Evolutionary conservation across 2,113 vertebrate species (phyloP), one percentile per base, ranked within the genome.

Genomic region (Syngnathoides biaculeatus): DNA sequence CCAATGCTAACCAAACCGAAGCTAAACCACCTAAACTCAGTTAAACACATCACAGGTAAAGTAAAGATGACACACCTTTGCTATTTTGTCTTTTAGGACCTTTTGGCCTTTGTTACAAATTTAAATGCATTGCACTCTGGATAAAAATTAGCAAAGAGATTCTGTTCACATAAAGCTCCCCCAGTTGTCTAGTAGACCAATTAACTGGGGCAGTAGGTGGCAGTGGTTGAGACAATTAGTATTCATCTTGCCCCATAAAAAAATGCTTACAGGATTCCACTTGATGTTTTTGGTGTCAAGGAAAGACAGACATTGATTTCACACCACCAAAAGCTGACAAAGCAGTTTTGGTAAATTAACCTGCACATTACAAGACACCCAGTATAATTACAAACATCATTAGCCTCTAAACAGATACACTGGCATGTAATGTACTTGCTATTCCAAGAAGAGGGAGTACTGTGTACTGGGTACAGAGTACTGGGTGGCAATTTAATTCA

Each of bases 241-340:
- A 59, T 59, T 59, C 57, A 59, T 59, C 57, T 59, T 59, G 57
- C 38, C 57, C 57, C 19, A 38, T 30, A 59, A 59, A 59, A 59
- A 59, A 59, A 58, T 52, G 50, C n/a, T 52, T 52, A 22, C 50
- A 52, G 12, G 50, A 30, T 38, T 59, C 19, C 4, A 20, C 38
- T 59, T 39, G 57, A 59, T 59, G 30, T 39, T 59, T 39, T 59
- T 8, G 30, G 30, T 14, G 10, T 59, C 26, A 22, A 52, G 11
- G 50, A 22, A 22, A 52, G n/a, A 52, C 11, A 22, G 50, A 52
- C 50, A 52, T 52, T 52, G 22, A 8, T 52, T 22, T 52, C n/a
- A 22, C 2, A n/a, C 20, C 15, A 39, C 19, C 10, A 20, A 39
- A 11, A 59, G 57, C 35, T 39, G 57, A 59, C 30, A 1, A 59